These are phyloP conservation scores for Cettia cetti DNA, from an alignment of 2,113 vertebrate genomes.

Conservation along the genomic window DNA sequence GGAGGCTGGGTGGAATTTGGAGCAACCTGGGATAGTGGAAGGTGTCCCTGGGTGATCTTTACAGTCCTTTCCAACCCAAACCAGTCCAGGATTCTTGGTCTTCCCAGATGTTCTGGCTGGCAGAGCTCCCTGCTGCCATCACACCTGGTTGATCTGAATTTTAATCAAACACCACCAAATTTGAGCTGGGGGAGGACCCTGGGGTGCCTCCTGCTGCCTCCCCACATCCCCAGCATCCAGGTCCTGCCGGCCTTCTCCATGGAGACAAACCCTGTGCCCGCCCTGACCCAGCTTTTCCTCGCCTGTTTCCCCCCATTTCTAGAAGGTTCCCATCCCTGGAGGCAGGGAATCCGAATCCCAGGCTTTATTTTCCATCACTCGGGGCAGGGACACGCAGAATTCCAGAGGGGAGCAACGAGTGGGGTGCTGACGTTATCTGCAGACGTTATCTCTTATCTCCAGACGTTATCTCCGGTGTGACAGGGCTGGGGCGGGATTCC, in stretches of 20 bases:
- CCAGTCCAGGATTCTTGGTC: background rate
- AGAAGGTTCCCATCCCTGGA: background rate
- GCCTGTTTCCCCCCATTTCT: background rate
- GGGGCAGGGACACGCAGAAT: background rate
- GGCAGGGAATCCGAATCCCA: background rate
- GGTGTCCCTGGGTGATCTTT: background rate
- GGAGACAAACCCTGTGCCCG: fast-evolving
- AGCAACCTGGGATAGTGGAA: background rate
- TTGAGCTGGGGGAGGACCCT: no score
- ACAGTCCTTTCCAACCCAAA: background rate
- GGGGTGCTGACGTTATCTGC: background rate
- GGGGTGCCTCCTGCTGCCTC: background rate
- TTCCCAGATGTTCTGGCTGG: background rate
- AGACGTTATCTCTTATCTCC: background rate
- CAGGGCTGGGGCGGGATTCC: background rate
- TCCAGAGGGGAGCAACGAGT: background rate
- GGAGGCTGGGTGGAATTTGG: background rate
- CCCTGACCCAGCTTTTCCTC: background rate
- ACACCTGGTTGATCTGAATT: background rate
- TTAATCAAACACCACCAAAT: background rate
- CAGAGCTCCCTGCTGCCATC: background rate
- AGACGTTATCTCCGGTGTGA: background rate
- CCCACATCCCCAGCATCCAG: fast-evolving
- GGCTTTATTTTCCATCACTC: background rate
- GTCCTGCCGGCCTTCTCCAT: background rate